phyloP scores from a whole-genome alignment of 1,140 invertebrate genomes.

The Phortica variegata region DNA sequence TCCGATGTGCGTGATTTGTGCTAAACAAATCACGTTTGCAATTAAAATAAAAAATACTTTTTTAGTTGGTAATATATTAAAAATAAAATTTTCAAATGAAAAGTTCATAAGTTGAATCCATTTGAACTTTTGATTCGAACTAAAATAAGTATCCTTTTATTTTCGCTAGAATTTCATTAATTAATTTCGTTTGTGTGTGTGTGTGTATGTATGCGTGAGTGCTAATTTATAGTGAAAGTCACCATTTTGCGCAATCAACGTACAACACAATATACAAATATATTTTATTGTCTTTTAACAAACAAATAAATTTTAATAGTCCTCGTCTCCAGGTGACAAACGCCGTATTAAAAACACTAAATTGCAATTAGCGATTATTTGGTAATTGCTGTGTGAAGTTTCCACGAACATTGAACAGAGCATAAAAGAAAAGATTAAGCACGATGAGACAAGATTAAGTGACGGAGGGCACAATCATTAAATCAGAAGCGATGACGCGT shows the following conservation, averaged over 20 bases:
- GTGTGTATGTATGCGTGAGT: too few species aligned
- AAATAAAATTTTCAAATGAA: too few species aligned
- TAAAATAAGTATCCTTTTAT: too few species aligned
- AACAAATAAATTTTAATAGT: conserved; percentile 42
- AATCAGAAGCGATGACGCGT: not conserved
- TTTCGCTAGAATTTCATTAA: not conserved
- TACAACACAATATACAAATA: not conserved
- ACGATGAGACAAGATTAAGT: not conserved
- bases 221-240: too few species aligned
- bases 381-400: conserved; percentile 10
- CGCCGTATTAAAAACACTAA: conserved; percentile 33
- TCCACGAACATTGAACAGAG: not conserved
- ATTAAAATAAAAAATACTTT: too few species aligned
- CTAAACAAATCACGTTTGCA: too few species aligned
- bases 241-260: too few species aligned
- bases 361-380: conserved; percentile 41
- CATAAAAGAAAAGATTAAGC: not conserved
- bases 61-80: too few species aligned
- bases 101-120: too few species aligned
- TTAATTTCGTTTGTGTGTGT: not conserved
- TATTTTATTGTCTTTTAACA: conserved; percentile 21
- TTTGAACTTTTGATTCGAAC: too few species aligned
- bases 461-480: not conserved
- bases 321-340: conserved; percentile 37
- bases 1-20: too few species aligned